Base-by-base conservation (phyloP, 2,888 invertebrate species). In the Drosophila mettleri region DNA sequence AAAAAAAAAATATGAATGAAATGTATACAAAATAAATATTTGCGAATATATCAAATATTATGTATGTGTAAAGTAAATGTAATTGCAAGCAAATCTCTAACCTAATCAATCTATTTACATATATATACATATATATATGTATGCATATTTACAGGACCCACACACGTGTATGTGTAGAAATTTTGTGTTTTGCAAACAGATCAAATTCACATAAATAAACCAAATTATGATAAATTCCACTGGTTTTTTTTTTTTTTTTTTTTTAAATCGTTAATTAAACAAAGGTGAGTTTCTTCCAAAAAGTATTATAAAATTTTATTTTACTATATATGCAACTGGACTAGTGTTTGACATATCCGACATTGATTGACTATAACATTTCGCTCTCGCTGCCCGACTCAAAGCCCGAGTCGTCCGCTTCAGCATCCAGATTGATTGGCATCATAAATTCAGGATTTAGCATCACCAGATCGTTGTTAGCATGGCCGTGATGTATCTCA, bases 161-260 rank as follows among this genome's bases (percentile, higher is more conserved):
- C 62, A 43, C 41, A 60, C 27, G 54, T 69, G 38, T 64, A 67
- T 76, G 59, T 74, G 67, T 70, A 74, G 82, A 82, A 66, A 60
- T 69, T 77, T 74, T 55, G 64, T 76, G 64, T 73, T 61, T 57
- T 49, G 48, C 69, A 62, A 73, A 43, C 39, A 66, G 81, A 81
- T 74, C 71, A 72, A 78, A 75, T 70, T 77, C 83, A 88, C 77
- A 86, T 85, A 70, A 88, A 84, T 88, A 85, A 84, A 84, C 68
- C 63, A 68, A 74, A 71, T 73, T 69, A 74, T 74, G 70, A 79
- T 73, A 82, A 79, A 87, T 66, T 63, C 67, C 53, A 14, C 49
- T 18, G 39, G 8, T 14, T 4, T 18, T 58, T 38, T 51, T 57
- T 14, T 4, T 18, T 58, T 38, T 51, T 57, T 20, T 76, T 61